phyloP scores from a whole-genome alignment of 2,888 invertebrate genomes.

The Drosophila maculinotata region DNA sequence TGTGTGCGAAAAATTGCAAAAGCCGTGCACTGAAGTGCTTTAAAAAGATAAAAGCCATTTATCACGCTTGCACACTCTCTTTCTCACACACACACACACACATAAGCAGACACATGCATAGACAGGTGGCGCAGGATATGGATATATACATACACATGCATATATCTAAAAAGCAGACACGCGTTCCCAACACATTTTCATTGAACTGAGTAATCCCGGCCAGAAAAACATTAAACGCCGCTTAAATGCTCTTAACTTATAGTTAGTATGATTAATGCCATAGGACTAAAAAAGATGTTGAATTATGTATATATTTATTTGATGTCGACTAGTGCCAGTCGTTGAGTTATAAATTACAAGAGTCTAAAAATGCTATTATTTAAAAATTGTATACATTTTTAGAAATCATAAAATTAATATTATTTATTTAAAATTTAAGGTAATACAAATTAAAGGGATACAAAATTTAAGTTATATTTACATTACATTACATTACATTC shows the following conservation, averaged over 20 bases:
- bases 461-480: too few relatives aligned
- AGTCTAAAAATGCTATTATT: too few relatives aligned
- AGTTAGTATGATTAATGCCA: too few relatives aligned
- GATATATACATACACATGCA: conserved; percentile 9
- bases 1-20: conserved; percentile 41
- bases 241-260: conserved; percentile 19
- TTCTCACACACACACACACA: conserved; percentile 18
- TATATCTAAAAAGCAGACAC: conserved; percentile 39
- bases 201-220: conserved; percentile 63
- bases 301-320: too few relatives aligned
- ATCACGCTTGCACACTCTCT: conserved; percentile 67
- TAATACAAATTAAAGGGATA: too few relatives aligned
- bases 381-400: too few relatives aligned
- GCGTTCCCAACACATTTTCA: conserved; percentile 56
- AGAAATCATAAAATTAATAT: too few relatives aligned
- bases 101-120: conserved; percentile 8
- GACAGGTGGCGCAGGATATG: conserved; percentile 46
- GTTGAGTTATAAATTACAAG: too few relatives aligned
- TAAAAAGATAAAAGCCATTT: conserved; percentile 80
- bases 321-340: too few relatives aligned
- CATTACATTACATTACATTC: too few relatives aligned
- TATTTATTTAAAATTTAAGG: too few relatives aligned
- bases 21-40: conserved; percentile 76
- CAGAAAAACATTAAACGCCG: conserved; percentile 7
- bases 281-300: too few relatives aligned